These are phyloP conservation scores for Distichodus sexfasciatus DNA, from an alignment of 2,797 vertebrate species.

Conservation along the genomic window DNA sequence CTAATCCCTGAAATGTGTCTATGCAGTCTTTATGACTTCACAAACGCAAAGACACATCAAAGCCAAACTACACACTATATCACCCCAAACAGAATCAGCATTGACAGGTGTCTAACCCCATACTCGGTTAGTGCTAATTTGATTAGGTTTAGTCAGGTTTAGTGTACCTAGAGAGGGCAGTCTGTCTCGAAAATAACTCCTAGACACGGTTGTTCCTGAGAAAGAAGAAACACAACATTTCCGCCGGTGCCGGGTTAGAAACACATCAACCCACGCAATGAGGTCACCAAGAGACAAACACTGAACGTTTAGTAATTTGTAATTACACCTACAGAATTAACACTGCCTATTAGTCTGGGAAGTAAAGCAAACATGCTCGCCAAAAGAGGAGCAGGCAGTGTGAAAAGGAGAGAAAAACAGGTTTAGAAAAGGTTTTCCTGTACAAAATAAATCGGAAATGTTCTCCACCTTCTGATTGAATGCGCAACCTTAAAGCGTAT, in stretches of 20 bases:
- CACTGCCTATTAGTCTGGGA: neutral
- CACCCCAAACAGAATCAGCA: slow-evolving; percentile 14
- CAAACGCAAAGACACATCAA: neutral
- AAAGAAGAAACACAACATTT: slow-evolving; percentile 55
- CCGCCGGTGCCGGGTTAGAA: slow-evolving; percentile 17
- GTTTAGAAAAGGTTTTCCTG: neutral
- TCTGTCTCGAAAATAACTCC: slow-evolving; percentile 68
- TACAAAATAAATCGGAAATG: neutral
- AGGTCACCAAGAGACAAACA: slow-evolving; percentile 5
- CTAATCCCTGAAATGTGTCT: neutral
- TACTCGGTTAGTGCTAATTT: slow-evolving; percentile 34
- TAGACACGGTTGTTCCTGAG: slow-evolving; percentile 60
- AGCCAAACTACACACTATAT: neutral
- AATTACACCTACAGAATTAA: slow-evolving; percentile 10
- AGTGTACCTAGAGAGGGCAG: slow-evolving; percentile 69
- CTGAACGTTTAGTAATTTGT: neutral
- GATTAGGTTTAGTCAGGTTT: slow-evolving; percentile 51
- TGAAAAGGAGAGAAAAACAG: neutral
- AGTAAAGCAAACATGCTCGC: neutral
- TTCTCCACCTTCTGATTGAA: slow-evolving; percentile 1
- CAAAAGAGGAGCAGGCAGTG: neutral
- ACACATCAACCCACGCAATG: slow-evolving; percentile 8
- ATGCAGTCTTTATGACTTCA: neutral
- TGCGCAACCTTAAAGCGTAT: neutral
- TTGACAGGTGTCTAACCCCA: neutral